Evolutionary conservation across 53 echinoderm and acorn worm species (phyloP).

Genomic region (Apostichopus leukothele): DNA sequence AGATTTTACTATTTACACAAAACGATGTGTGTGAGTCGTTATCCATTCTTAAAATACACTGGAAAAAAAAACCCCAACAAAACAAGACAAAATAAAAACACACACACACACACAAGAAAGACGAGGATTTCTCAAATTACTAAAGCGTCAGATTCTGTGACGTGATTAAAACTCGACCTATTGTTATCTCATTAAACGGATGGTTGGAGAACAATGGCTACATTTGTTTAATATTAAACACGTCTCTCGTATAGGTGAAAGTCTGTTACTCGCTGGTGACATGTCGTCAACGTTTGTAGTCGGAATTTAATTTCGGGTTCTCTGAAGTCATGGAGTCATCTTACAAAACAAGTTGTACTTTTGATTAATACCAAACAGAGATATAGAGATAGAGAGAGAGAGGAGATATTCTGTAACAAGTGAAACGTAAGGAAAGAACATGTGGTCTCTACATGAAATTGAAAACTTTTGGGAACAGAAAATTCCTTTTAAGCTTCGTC

Average conservation of each 20-base stretch:
- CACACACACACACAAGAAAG: not conserved
- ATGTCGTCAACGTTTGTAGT: not conserved
- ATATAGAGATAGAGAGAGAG: too few relatives aligned
- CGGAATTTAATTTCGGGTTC: not conserved
- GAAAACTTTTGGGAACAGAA: too few relatives aligned
- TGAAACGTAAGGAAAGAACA: too few relatives aligned
- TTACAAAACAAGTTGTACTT: not conserved
- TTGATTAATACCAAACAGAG: too few relatives aligned
- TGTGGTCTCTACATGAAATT: too few relatives aligned
- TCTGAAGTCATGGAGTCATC: not conserved
- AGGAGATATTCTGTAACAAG: too few relatives aligned
- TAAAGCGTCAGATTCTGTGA: not conserved
- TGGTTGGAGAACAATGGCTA: slow-evolving; percentile 29
- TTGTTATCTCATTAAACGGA: slow-evolving; percentile 35
- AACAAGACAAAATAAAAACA: too few relatives aligned
- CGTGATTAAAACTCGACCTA: slow-evolving; percentile 10
- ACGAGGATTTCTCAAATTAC: slow-evolving; percentile 16
- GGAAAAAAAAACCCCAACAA: too few relatives aligned
- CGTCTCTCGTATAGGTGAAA: not conserved
- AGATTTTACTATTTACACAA: too few relatives aligned
- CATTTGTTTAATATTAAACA: slow-evolving; percentile 42
- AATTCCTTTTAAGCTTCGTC: too few relatives aligned
- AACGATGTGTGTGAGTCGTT: too few relatives aligned
- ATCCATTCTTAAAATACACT: too few relatives aligned
- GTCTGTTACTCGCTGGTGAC: not conserved